Percentiles rank a stretch among this genome's conserved stretches.
phyloP scores from a whole-genome alignment of 2,113 vertebrate species.

The Oophaga pumilio region DNA sequence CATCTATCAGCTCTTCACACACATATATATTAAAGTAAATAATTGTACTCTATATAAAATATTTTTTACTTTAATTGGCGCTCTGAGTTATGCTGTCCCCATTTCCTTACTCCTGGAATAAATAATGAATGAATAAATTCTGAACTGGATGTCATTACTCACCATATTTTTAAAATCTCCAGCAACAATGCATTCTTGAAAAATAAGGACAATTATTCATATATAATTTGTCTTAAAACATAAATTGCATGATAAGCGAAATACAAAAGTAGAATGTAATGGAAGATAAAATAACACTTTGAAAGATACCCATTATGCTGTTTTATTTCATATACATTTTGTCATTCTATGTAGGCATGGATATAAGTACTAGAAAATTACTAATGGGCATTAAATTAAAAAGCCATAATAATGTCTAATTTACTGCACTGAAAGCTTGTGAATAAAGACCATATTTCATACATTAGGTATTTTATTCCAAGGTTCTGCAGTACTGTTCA shows the following conservation, averaged over 20 bases:
- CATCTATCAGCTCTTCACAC: too few relatives aligned
- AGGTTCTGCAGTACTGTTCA: conserved; percentile 3
- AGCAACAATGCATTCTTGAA: background rate
- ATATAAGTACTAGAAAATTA: conserved; percentile 18
- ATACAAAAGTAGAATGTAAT: background rate
- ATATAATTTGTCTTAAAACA: conserved; percentile 7
- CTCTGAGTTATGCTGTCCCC: too few relatives aligned
- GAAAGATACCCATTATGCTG: background rate
- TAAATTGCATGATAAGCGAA: background rate
- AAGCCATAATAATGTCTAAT: conserved; percentile 22
- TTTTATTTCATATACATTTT: conserved; percentile 13
- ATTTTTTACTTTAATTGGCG: too few relatives aligned
- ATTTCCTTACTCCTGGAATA: too few relatives aligned
- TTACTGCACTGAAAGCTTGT: conserved; percentile 4
- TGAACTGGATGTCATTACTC: too few relatives aligned
- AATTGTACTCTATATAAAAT: too few relatives aligned
- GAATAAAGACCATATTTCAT: conserved; percentile 27
- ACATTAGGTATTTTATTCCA: conserved; percentile 7
- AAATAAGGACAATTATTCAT: background rate
- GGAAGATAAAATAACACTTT: background rate
- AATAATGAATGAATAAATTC: too few relatives aligned
- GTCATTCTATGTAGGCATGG: background rate
- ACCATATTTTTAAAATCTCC: background rate
- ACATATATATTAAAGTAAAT: too few relatives aligned
- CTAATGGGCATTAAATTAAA: conserved; percentile 32